Base-by-base conservation (phyloP, 2,888 invertebrate species). In the Entomobrya proxima region DNA sequence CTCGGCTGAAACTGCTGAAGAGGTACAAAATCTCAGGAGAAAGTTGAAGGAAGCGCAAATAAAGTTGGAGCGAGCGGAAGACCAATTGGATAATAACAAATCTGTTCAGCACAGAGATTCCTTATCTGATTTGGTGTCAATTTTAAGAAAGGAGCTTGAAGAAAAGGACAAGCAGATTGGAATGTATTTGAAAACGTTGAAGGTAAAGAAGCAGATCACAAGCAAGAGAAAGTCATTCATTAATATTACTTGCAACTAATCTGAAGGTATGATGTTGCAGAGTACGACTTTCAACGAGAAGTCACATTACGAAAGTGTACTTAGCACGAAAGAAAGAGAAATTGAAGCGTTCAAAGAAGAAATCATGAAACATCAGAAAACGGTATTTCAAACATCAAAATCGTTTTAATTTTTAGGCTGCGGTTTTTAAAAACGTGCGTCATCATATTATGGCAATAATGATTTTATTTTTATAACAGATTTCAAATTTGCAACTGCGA, bases 1-100 rank as follows among this genome's bases (percentile, higher is more conserved):
- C 79, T 90, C 85, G 67, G 50, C 77, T 0, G 88, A 89, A 81
- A 82, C 81, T 37, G 37, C 86, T 11, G 89, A 89, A 13, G 90
- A 90, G 64, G 76, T 89, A 3, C 88, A 86, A 27, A 44, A 69
- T 27, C 81, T 90, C 1, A 72, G 87, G 11, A 58, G 86, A 74
- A 89, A 89, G 72, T 21, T 89, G 11, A 81, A 82, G 32, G 81
- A 74, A 3, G 44, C 95, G 91, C 93, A 93, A 89, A 93, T 93
- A 87, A 95, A 95, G 90, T 94, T 94, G 90, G 93, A 93, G 3
- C 95, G 95, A 90, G 93, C 88, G 7, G 85, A 89, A 61, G 80
- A 80, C n/a, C 87, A 88, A 37, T 84, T 88, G 4, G 75, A 81
- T 13, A 81, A 81, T 7, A 75, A 77, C 69, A 90, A 88, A 89